These are phyloP conservation scores for Globodera rostochiensis DNA, from an alignment of 1,140 invertebrate species.

Conservation along the genomic window DNA sequence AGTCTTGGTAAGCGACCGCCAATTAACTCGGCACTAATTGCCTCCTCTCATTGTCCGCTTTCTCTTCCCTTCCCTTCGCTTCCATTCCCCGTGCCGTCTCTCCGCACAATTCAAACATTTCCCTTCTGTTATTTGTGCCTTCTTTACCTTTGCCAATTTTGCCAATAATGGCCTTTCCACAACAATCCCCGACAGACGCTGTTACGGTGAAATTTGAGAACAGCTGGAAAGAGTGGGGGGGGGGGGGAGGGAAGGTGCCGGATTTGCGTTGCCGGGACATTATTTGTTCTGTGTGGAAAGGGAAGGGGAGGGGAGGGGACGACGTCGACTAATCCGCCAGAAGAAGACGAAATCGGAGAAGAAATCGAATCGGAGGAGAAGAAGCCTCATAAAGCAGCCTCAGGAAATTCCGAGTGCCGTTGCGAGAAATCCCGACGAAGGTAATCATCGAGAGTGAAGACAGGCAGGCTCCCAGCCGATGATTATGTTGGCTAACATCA, in stretches of 20 bases:
- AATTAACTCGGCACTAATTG: background rate
- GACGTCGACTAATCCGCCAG: background rate
- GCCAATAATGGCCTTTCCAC: background rate
- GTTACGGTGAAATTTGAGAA: slow-evolving; percentile 16
- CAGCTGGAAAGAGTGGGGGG: slow-evolving; percentile 8
- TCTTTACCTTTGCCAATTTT: background rate
- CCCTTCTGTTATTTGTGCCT: background rate
- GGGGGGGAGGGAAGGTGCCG: background rate
- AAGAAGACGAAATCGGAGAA: slow-evolving; percentile 2
- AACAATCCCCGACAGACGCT: background rate
- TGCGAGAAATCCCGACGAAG: background rate
- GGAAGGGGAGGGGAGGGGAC: background rate
- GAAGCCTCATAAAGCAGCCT: background rate
- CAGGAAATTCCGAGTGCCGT: background rate
- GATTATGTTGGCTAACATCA: background rate
- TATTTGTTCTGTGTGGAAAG: background rate
- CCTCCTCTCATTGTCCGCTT: slow-evolving; percentile 4
- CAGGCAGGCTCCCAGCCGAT: background rate
- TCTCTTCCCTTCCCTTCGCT: background rate
- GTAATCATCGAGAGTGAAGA: background rate
- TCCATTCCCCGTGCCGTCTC: no score
- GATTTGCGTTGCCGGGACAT: slow-evolving; percentile 14
- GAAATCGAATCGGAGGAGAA: background rate
- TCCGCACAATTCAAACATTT: background rate
- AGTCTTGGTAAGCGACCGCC: slow-evolving; percentile 22